Base-by-base conservation (phyloP, 2,797 vertebrate species). In the Rhabdomys pumilio region DNA sequence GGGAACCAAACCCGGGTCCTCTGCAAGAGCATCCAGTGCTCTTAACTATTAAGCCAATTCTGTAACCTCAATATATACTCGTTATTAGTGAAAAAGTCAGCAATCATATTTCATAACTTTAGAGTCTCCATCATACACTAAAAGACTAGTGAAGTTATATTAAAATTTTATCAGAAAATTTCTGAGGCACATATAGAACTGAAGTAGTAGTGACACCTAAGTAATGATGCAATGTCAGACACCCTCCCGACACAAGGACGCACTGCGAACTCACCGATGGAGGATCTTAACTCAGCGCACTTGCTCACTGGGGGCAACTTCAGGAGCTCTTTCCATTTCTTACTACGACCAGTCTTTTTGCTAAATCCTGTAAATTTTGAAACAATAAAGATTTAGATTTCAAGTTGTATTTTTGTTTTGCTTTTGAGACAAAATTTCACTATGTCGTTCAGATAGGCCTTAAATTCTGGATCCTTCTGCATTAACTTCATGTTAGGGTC, bases 251-350 rank as follows among this genome's bases (percentile, higher is more conserved):
- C 31, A 20, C 2, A 47, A 6, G 75, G 4, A 1, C 50, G 72
- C 6, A 0, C 59, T 1, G 0, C 3, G 67, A 76, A 98, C 99
- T 98, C 98, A 99, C 99, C 99, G 0, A 99, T 98, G 86, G 98
- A 98, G 90, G 93, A 97, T 76, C 99, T 98, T 24, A 99, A 99
- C 89, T 99, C 99, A 86, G 98, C 98, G 98, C 99, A 99, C 94
- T 98, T 98, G 98, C 99, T 99, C 97, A 99, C 98, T 90, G 99
- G 99, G 4, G 99, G 99, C 86, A 99, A 98, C 98, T 99, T 99
- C 47, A 99, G 98, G 99, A 99, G 99, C 98, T 99, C 99, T 98
- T 98, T 99, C 99, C 99, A 99, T 98, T 99, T 99, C 98, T 99
- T 99, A 97, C 99, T 99, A 93, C 99, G 99, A 4, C 99, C 99